These are phyloP conservation scores for Cisticola juncidis DNA, from an alignment of 2,113 vertebrate species.

Conservation along the genomic window DNA sequence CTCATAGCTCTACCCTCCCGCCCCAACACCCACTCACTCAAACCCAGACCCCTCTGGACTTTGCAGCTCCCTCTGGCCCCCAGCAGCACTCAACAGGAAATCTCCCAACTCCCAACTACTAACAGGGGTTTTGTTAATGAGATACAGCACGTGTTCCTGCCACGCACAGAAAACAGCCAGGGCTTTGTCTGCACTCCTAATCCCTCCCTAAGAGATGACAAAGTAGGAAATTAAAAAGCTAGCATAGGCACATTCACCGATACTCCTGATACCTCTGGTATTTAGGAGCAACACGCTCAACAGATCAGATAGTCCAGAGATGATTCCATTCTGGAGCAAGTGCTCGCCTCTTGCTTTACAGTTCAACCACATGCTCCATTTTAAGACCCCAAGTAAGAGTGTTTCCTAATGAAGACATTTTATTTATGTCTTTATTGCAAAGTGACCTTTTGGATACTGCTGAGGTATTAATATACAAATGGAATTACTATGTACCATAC, in stretches of 20 bases:
- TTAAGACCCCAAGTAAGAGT: neutral
- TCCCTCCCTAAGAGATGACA: slow-evolving; percentile 40
- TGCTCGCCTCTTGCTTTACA: neutral
- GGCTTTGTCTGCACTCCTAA: slow-evolving; percentile 38
- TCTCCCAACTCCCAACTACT: neutral
- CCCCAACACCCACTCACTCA: accelerated
- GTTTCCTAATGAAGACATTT: neutral
- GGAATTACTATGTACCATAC: neutral
- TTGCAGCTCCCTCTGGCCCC: neutral
- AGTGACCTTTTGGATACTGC: neutral
- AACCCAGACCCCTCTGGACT: neutral
- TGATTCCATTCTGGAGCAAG: neutral
- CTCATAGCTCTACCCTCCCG: neutral
- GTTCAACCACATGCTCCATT: neutral
- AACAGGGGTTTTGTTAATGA: slow-evolving; percentile 4
- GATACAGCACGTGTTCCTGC: slow-evolving; percentile 34
- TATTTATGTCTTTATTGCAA: neutral
- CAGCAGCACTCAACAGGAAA: neutral
- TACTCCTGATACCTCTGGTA: neutral
- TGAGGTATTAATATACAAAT: neutral
- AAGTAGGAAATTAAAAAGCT: slow-evolving; percentile 52
- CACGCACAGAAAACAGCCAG: slow-evolving; percentile 2
- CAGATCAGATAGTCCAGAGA: neutral
- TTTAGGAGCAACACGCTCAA: neutral
- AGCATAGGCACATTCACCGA: slow-evolving; percentile 14